Percentiles rank a stretch among this genome's conserved stretches.
Evolutionary conservation across 53 echinoderm and acorn worm genomes (phyloP).

Genomic region (Crossaster papposus): DNA sequence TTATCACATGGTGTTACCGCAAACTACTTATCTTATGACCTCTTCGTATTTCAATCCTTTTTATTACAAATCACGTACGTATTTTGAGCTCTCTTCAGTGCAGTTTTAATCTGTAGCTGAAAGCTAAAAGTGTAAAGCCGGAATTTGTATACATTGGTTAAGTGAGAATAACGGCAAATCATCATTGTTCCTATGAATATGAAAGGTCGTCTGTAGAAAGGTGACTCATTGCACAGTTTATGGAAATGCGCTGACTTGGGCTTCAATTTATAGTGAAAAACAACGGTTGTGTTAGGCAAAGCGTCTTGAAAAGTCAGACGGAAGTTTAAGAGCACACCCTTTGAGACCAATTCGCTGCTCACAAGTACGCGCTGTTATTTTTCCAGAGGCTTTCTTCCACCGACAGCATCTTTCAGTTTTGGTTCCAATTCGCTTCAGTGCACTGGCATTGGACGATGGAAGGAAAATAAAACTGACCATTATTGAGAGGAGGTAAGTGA

Average conservation of each 20-base stretch:
- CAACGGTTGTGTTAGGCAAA: constrained; percentile 6
- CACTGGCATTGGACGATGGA: constrained; percentile 34
- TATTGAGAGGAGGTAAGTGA: constrained; percentile 41
- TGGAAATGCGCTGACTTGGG: neutral
- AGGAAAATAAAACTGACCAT: neutral
- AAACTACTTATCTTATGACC: no score
- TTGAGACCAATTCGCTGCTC: neutral
- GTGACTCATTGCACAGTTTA: constrained; percentile 23
- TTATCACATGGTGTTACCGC: no score
- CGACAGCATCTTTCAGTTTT: neutral
- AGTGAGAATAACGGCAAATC: neutral
- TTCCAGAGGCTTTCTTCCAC: neutral
- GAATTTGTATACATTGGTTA: neutral
- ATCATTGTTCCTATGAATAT: constrained; percentile 1
- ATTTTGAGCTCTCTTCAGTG: neutral
- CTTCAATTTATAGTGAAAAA: neutral
- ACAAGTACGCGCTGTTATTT: neutral
- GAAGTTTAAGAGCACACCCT: neutral
- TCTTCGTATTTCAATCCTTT: neutral
- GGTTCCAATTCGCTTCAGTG: constrained; percentile 18
- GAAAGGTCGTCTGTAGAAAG: constrained; percentile 8
- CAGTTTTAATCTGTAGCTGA: neutral
- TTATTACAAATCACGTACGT: neutral
- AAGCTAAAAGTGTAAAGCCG: neutral
- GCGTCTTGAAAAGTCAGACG: constrained; percentile 8